Evolutionary conservation across 2,113 vertebrate species (phyloP), one percentile per base, ranked within the genome.

Genomic region (Laticauda colubrina): DNA sequence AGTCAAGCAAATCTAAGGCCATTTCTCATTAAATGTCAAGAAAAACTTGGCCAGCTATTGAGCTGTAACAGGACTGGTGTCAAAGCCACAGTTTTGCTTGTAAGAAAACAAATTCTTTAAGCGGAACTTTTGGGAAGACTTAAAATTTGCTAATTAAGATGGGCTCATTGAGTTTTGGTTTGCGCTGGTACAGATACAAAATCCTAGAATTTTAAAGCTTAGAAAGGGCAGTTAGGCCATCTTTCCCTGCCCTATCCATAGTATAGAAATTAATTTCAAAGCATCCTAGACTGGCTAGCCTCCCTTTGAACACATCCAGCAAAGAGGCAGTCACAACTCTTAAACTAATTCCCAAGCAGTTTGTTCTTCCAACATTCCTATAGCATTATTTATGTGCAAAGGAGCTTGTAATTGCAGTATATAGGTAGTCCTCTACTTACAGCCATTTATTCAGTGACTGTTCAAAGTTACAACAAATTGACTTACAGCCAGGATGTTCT

Each of bases 41-140:
- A 45, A 45, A 92, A 85, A 93, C 88, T 54, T 90, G 92, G 69
- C 90, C 91, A 90, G 29, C 87, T 89, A 18, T 89, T 93, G 85
- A 90, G 43, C 45, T 91, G 92, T 57, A 75, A 61, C 75, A 59
- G 88, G 24, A 90, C 57, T 59, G 57, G 54, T 89, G 88, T 85
- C 69, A 89, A 34, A 85, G 29, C 51, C 56, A 45, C 85, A 43
- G 64, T 6, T 93, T 64, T 56, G 29, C 53, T 90, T 54, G 9
- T 14, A 61, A 61, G 85, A 53, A 53, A 91, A 88, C 39, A 21
- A 6, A 20, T 81, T 39, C 34, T 81, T 39, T 21, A 81, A 81
- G 34, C 1, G 2, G 34, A 81, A 21, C 34, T 18, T 81, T 43
- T 39, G 18, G 34, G 34, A 43, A 81, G 7, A 81, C 75, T 81